These are phyloP conservation scores for Larimichthys crocea DNA, from an alignment of 2,113 vertebrate species.

Conservation along the genomic window DNA sequence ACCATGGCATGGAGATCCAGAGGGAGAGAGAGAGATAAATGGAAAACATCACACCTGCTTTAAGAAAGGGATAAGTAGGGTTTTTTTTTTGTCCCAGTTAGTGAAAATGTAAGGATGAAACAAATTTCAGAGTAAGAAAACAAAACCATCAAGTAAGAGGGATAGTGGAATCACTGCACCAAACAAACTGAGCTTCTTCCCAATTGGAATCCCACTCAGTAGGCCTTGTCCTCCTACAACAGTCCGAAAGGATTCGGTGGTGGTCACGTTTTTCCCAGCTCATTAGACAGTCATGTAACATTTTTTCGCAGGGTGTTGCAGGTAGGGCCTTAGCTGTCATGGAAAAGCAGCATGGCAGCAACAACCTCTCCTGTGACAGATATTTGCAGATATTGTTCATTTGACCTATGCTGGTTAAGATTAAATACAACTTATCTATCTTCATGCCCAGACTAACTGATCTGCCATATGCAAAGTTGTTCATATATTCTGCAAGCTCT, in stretches of 20 bases:
- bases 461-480: background rate
- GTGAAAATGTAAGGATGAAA: background rate
- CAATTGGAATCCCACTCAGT: background rate
- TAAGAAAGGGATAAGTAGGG: background rate
- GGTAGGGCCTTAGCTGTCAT: background rate
- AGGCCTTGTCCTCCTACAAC: background rate
- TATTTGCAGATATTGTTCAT: background rate
- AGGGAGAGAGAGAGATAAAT: background rate
- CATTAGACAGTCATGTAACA: background rate
- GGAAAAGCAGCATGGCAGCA: background rate
- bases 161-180: background rate
- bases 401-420: background rate
- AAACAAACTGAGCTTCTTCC: background rate
- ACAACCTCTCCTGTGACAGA: background rate
- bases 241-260: background rate
- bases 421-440: background rate
- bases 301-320: background rate
- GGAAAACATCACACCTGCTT: background rate
- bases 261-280: background rate
- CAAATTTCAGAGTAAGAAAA: background rate
- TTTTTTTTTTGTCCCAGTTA: background rate
- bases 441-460: background rate
- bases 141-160: background rate
- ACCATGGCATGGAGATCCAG: background rate
- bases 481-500: constrained; percentile 2